phyloP scores from a whole-genome alignment of 1,140 invertebrate species.

The Eufriesea mexicana region DNA sequence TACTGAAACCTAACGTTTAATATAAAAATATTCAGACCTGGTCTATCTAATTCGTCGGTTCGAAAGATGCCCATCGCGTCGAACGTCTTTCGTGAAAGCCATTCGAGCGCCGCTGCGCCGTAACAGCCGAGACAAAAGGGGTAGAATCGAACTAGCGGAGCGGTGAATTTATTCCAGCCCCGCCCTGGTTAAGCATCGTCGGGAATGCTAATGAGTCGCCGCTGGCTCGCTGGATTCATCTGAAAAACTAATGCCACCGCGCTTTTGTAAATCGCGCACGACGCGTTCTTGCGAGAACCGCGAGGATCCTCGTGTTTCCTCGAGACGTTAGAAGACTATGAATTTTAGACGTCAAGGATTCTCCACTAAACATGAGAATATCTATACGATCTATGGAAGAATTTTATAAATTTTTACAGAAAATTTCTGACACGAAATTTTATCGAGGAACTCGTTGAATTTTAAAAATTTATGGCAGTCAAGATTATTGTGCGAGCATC shows the following conservation, averaged over 20 bases:
- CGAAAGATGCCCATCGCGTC: slow-evolving; percentile 4
- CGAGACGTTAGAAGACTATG: neutral
- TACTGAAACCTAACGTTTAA: too few relatives aligned
- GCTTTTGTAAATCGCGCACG: slow-evolving; percentile 12
- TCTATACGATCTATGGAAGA: too few relatives aligned
- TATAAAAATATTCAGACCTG: too few relatives aligned
- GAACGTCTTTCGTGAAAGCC: slow-evolving; percentile 12
- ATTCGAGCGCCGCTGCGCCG: neutral
- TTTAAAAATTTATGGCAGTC: too few relatives aligned
- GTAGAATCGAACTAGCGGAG: slow-evolving; percentile 40
- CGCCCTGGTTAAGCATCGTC: slow-evolving; percentile 41
- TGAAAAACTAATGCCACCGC: slow-evolving; percentile 23
- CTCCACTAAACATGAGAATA: too few relatives aligned
- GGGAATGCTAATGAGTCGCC: slow-evolving; percentile 44
- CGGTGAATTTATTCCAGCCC: slow-evolving; percentile 44
- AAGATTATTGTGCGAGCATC: too few relatives aligned
- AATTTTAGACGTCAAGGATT: neutral
- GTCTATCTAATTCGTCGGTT: neutral
- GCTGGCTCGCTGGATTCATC: slow-evolving; percentile 11
- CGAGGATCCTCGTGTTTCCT: neutral
- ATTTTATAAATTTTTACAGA: too few relatives aligned
- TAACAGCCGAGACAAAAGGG: slow-evolving; percentile 30
- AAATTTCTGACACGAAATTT: too few relatives aligned
- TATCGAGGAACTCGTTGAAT: too few relatives aligned
- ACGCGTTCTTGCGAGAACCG: neutral